phyloP scores from a whole-genome alignment of 2,113 vertebrate species.

The Chaetodon trifascialis region DNA sequence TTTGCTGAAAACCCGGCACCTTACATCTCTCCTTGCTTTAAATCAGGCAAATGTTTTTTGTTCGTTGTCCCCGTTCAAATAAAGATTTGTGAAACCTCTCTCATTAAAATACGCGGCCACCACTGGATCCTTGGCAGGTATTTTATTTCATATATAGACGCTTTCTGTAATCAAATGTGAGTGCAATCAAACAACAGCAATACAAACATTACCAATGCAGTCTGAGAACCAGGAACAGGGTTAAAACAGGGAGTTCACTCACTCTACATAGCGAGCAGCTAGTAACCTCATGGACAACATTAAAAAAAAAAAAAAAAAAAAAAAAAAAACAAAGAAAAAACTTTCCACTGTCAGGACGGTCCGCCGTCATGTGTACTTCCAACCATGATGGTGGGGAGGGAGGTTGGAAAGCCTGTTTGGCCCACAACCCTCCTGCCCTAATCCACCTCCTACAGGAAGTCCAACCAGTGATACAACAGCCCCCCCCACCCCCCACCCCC shows the following conservation, averaged over 20 bases:
- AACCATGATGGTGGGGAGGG: conserved; percentile 38
- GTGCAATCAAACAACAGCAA: conserved; percentile 96
- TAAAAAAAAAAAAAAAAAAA: conserved; percentile 64
- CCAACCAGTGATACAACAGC: conserved; percentile 71
- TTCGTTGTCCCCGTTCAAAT: too few species aligned
- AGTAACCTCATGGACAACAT: conserved; percentile 79
- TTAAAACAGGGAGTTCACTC: conserved; percentile 80
- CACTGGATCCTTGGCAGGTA: conserved; percentile 79
- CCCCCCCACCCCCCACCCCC: conserved; percentile 4
- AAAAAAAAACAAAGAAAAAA: conserved; percentile 14
- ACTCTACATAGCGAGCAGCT: conserved; percentile 81
- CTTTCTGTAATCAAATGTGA: conserved; percentile 87
- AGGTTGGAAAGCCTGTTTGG: conserved; percentile 6
- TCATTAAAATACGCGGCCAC: conserved; percentile 59
- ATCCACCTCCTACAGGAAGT: conserved; percentile 49
- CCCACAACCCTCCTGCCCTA: conserved; percentile 24
- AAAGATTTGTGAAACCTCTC: background rate
- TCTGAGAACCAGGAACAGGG: conserved; percentile 81
- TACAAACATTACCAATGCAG: conserved; percentile 87
- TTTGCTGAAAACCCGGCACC: too few species aligned
- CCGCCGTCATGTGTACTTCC: conserved; percentile 60
- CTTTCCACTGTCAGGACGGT: conserved; percentile 60
- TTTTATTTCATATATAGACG: conserved; percentile 87
- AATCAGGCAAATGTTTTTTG: too few species aligned
- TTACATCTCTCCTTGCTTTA: too few species aligned